Percentiles rank a stretch among this genome's conserved stretches.
These are phyloP conservation scores for Spicauda simplicius DNA, from an alignment of 2,888 invertebrate genomes.

Conservation along the genomic window DNA sequence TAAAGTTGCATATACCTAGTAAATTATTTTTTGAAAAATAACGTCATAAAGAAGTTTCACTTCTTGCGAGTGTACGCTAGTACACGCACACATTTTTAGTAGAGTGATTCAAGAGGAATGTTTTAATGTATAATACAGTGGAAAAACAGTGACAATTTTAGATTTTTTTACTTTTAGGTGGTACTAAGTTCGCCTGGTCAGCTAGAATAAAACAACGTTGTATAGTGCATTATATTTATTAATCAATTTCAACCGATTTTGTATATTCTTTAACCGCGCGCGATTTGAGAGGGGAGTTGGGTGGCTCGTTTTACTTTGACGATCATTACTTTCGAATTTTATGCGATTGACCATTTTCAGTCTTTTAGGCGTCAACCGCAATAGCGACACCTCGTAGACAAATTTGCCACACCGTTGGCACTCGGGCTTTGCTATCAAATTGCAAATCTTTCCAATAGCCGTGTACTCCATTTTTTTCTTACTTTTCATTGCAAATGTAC, in stretches of 20 bases:
- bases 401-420: background rate
- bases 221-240: constrained; percentile 8
- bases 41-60: too few species aligned
- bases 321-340: background rate
- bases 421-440: background rate
- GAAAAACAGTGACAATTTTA: too few species aligned
- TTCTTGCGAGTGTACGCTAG: too few species aligned
- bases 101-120: too few species aligned
- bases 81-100: too few species aligned
- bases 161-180: too few species aligned
- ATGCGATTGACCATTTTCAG: background rate
- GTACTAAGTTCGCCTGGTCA: too few species aligned
- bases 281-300: background rate
- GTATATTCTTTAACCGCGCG: constrained; percentile 11
- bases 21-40: too few species aligned
- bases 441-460: background rate
- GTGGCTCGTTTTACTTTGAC: background rate
- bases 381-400: background rate
- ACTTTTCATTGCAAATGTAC: background rate
- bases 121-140: too few species aligned
- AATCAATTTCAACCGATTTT: constrained; percentile 8
- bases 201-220: background rate
- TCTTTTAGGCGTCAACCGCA: background rate
- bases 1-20: too few species aligned
- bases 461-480: background rate